Conservation (phyloP, 2,888 invertebrate species). For the Isoperla grammatica region DNA sequence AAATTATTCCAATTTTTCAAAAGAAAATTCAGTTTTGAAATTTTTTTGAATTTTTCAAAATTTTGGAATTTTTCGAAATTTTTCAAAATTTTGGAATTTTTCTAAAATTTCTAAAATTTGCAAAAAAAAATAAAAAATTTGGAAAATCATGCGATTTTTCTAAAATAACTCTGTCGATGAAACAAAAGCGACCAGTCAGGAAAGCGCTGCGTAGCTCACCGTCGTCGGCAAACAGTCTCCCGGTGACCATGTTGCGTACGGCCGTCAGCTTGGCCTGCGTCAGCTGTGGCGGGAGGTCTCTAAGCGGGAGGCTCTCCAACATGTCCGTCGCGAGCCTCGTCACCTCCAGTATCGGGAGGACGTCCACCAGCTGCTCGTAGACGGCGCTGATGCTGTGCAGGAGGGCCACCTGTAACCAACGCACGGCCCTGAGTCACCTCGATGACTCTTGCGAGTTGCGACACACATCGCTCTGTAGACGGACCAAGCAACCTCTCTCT, state of each 20-base stretch:
- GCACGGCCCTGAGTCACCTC: too few relatives aligned
- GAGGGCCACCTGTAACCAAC: slow-evolving; percentile 60
- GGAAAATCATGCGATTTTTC: too few relatives aligned
- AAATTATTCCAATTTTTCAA: too few relatives aligned
- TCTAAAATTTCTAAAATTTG: not conserved
- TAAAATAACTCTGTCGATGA: too few relatives aligned
- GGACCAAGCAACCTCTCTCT: not conserved
- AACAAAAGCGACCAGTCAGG: too few relatives aligned
- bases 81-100: slow-evolving; percentile 25
- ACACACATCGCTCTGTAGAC: too few relatives aligned
- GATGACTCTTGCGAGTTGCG: too few relatives aligned
- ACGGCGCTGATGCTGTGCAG: slow-evolving; percentile 78
- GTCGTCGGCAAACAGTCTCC: slow-evolving; percentile 66
- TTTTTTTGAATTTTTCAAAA: slow-evolving; percentile 8
- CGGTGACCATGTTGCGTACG: slow-evolving; percentile 72
- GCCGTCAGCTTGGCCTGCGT: slow-evolving; percentile 77
- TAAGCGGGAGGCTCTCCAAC: slow-evolving; percentile 63
- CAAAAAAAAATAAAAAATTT: too few relatives aligned
- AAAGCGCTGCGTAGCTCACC: slow-evolving; percentile 43
- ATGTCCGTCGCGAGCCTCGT: slow-evolving; percentile 75
- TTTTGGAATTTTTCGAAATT: slow-evolving; percentile 11
- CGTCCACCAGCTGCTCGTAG: slow-evolving; percentile 65
- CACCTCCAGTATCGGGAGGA: slow-evolving; percentile 59
- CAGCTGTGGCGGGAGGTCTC: slow-evolving; percentile 62
- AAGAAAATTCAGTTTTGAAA: too few relatives aligned